These are phyloP conservation scores for Crenichthys baileyi DNA, from an alignment of 2,797 vertebrate genomes.

Conservation along the genomic window DNA sequence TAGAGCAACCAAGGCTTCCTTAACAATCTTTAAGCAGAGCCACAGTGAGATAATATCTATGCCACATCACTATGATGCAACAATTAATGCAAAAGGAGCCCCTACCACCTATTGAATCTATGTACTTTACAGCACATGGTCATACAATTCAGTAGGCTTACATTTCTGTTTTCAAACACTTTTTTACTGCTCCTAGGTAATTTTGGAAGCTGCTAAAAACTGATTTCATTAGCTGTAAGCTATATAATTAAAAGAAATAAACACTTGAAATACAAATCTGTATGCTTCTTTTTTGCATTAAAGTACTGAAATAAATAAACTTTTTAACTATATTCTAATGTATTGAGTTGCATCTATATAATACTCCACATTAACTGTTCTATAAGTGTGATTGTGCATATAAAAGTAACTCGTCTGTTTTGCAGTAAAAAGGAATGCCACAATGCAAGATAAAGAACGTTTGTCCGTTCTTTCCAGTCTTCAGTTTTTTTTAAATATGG, in stretches of 20 bases:
- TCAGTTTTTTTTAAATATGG: neutral
- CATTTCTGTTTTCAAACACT: neutral
- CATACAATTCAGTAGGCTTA: neutral
- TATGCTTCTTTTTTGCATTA: neutral
- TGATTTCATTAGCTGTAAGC: neutral
- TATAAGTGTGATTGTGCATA: neutral
- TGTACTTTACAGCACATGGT: neutral
- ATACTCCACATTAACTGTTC: neutral
- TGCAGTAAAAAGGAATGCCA: neutral
- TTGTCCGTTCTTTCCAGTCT: no score
- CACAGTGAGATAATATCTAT: neutral
- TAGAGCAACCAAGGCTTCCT: neutral
- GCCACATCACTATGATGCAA: neutral
- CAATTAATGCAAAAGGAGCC: neutral
- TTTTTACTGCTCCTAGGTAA: neutral
- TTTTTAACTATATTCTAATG: neutral
- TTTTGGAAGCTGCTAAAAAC: neutral
- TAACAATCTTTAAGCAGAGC: neutral
- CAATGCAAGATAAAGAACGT: neutral
- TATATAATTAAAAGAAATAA: neutral
- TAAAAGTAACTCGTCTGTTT: neutral
- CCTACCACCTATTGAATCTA: neutral
- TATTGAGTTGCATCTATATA: neutral
- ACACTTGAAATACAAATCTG: no score
- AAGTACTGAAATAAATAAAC: neutral